Evolutionary conservation across 2,888 invertebrate genomes (phyloP), one percentile per base, ranked within the genome.

Genomic region (Meteorus cinctellus): DNA sequence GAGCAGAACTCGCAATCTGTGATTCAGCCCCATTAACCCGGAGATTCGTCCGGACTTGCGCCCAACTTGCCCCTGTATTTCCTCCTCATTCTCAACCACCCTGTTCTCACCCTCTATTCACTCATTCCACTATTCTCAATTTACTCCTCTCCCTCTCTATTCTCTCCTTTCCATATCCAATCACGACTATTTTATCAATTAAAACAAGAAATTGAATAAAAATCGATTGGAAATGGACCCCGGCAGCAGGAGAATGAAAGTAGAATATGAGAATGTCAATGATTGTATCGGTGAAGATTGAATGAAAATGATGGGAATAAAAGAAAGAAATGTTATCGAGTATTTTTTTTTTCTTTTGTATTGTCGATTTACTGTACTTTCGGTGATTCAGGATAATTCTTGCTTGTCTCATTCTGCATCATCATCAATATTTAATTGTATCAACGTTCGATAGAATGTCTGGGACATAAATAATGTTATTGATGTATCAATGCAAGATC

Each of bases 1-100:
- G 51, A 31, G 51, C 41, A 55, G 51, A 72, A 24, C 83, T 84
- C 85, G 86, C 89, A 89, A 89, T 89, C 89, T 89, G 89, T 88
- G 89, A 89, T 89, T 89, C 89, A 89, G 88, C 89, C 84, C 89
- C 89, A 87, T 88, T 89, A 89, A 89, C 85, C 88, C 87, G 87
- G 85, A 86, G 83, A 86, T 87, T 85, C 86, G 86, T 84, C 63
- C 78, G 82, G 79, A 82, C 81, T 85, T 83, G 83, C 83, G 81
- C 81, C 78, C 78, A 84, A 86, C 84, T 86, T 86, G 84, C 84
- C 85, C 84, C 82, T 67, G 29, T 29, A 51, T 48, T 27, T 29
- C n/a, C n/a, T 55, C 8, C 55, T 19, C 19, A 41, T 19, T 10
- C 19, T 63, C 63, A 34, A 34, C 65, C 34, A 36, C 24, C 65